These are phyloP conservation scores for Julus scanicus DNA, from an alignment of 2,888 invertebrate genomes.

Conservation along the genomic window DNA sequence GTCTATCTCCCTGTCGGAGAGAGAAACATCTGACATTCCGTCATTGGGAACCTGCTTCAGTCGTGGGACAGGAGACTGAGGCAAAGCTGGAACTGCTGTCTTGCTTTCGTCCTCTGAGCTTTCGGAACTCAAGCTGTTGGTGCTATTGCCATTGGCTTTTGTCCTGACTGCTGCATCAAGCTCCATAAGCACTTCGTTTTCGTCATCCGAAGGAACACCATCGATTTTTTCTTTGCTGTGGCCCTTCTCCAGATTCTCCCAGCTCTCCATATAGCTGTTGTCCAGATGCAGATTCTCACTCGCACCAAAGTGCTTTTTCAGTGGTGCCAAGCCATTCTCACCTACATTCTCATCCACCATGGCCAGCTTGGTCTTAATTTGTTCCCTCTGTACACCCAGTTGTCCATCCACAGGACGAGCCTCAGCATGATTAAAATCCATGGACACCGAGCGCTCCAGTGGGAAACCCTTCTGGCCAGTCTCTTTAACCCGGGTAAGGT, in stretches of 20 bases:
- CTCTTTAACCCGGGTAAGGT: constrained; percentile 75
- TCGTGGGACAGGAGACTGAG: not conserved
- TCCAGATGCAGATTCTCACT: constrained; percentile 56
- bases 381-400: constrained; percentile 52
- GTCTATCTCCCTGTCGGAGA: constrained; percentile 48
- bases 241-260: constrained; percentile 50
- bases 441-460: constrained; percentile 80
- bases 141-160: constrained; percentile 14
- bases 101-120: constrained; percentile 5
- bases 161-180: not conserved
- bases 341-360: constrained; percentile 50
- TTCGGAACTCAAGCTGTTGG: not conserved
- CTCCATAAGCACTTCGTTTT: constrained; percentile 30
- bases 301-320: constrained; percentile 52
- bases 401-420: constrained; percentile 61
- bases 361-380: constrained; percentile 47
- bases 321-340: constrained; percentile 17
- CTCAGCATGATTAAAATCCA: constrained; percentile 76
- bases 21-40: constrained; percentile 51
- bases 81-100: not conserved
- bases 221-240: constrained; percentile 14
- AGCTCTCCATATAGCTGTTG: constrained; percentile 44
- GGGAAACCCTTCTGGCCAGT: constrained; percentile 63
- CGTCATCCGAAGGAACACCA: not conserved
- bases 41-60: not conserved